These are phyloP conservation scores for Dromius quadrimaculatus DNA, from an alignment of 2,888 invertebrate species.

Conservation along the genomic window DNA sequence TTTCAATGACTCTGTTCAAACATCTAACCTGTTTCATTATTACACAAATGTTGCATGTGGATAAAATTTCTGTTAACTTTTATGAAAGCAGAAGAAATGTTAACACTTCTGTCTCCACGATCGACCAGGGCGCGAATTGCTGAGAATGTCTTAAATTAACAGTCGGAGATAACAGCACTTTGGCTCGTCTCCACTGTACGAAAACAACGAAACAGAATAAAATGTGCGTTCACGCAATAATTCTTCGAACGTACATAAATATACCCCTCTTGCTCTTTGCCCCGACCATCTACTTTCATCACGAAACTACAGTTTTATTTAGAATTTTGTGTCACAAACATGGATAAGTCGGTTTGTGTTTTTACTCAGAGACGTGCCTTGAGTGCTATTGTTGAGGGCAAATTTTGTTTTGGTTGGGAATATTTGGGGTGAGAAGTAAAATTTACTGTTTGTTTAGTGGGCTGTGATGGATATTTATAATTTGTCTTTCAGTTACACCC, in stretches of 20 bases:
- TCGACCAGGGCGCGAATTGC: constrained; percentile 32
- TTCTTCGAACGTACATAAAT: constrained; percentile 48
- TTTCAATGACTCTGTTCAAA: too few relatives aligned
- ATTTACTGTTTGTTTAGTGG: not conserved
- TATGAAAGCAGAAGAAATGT: too few relatives aligned
- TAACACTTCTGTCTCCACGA: too few relatives aligned
- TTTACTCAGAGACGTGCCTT: constrained; percentile 19
- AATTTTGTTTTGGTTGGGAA: constrained; percentile 1
- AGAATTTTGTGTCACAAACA: constrained; percentile 43
- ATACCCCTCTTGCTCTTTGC: constrained; percentile 19
- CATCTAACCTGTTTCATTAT: too few relatives aligned
- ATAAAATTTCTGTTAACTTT: too few relatives aligned
- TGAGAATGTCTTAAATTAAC: constrained; percentile 53
- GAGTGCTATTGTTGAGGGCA: not conserved
- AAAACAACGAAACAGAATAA: constrained; percentile 48
- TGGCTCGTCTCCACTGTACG: constrained; percentile 50
- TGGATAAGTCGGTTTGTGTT: constrained; percentile 35
- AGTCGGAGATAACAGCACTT: constrained; percentile 48
- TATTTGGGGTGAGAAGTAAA: not conserved
- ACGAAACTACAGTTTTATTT: constrained; percentile 21
- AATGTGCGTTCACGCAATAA: constrained; percentile 51
- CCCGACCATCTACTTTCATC: constrained; percentile 3
- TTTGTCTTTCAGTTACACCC: too few relatives aligned
- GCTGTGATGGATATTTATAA: too few relatives aligned
- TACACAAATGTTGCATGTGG: too few relatives aligned